phyloP scores from a whole-genome alignment of 53 echinoderm and acorn worm species.

The Crossaster papposus region DNA sequence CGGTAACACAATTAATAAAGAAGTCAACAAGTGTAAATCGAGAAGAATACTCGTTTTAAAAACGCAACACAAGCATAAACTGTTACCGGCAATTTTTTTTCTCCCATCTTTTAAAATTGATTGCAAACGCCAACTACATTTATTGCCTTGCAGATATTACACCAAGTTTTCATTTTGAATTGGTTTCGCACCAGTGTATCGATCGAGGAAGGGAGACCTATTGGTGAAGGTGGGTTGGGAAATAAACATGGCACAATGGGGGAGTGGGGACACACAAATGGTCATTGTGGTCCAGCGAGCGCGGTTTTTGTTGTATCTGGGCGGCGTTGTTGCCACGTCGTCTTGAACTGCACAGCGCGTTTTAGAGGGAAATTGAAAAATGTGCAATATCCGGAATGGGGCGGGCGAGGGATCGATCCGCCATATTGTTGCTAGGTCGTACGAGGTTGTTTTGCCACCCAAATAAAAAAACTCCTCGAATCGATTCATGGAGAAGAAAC shows the following conservation, averaged over 20 bases:
- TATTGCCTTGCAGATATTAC: neutral
- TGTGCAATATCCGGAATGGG: constrained; percentile 44
- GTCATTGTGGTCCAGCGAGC: neutral
- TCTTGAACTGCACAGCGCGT: constrained; percentile 21
- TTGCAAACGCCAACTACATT: neutral
- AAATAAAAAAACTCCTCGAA: neutral
- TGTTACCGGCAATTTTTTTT: neutral
- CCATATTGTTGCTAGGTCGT: constrained; percentile 21
- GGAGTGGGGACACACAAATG: neutral
- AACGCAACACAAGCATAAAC: constrained; percentile 6
- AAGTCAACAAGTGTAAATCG: neutral
- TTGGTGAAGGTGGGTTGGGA: neutral
- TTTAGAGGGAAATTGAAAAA: constrained; percentile 57
- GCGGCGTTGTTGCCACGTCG: constrained; percentile 25
- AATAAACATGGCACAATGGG: neutral
- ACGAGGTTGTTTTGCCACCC: neutral
- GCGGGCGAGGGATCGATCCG: constrained; percentile 38
- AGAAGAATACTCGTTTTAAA: neutral
- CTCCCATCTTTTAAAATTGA: neutral
- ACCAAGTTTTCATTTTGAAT: constrained; percentile 19
- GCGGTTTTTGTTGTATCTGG: neutral
- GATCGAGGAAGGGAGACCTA: neutral
- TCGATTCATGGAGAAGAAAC: neutral
- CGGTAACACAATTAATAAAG: neutral
- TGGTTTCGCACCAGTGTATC: neutral